Conservation (phyloP, 35 echinoderm and acorn worm species). For the Stichopus chloronotus region DNA sequence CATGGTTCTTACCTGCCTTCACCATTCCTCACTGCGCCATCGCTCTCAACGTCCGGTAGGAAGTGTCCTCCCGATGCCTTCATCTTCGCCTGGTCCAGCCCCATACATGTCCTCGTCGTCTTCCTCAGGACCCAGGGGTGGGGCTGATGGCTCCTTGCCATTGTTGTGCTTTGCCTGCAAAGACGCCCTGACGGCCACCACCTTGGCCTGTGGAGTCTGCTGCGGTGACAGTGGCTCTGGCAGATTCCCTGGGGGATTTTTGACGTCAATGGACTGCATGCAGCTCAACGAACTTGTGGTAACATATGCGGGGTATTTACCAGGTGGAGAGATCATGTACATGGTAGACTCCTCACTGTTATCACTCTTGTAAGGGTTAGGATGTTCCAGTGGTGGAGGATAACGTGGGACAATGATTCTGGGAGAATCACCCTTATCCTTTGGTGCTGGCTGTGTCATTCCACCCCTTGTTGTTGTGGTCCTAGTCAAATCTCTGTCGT, state of each 20-base stretch:
- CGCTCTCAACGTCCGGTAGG: not conserved
- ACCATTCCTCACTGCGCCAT: not conserved
- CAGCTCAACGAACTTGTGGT: not conserved
- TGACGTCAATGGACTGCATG: slow-evolving; percentile 7
- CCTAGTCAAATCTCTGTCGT: slow-evolving; percentile 64
- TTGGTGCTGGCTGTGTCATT: slow-evolving; percentile 3
- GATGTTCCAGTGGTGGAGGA: not conserved
- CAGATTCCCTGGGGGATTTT: not conserved
- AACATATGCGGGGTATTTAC: not conserved
- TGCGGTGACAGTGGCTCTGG: slow-evolving; percentile 36
- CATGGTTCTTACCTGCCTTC: not conserved
- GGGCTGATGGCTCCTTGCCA: not conserved
- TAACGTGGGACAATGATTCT: not conserved
- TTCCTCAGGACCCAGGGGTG: slow-evolving; percentile 6
- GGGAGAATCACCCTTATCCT: not conserved
- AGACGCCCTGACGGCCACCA: slow-evolving; percentile 7
- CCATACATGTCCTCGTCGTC: slow-evolving; percentile 42
- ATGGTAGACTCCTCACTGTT: not conserved
- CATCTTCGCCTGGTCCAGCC: not conserved
- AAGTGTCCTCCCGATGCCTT: not conserved
- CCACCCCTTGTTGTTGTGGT: slow-evolving; percentile 1
- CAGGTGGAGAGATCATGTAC: not conserved
- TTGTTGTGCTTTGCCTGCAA: not conserved
- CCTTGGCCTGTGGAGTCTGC: slow-evolving; percentile 34
- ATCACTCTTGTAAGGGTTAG: slow-evolving; percentile 70